These are phyloP conservation scores for Pogonocichla stellata DNA, from an alignment of 2,113 vertebrate genomes.

Conservation along the genomic window DNA sequence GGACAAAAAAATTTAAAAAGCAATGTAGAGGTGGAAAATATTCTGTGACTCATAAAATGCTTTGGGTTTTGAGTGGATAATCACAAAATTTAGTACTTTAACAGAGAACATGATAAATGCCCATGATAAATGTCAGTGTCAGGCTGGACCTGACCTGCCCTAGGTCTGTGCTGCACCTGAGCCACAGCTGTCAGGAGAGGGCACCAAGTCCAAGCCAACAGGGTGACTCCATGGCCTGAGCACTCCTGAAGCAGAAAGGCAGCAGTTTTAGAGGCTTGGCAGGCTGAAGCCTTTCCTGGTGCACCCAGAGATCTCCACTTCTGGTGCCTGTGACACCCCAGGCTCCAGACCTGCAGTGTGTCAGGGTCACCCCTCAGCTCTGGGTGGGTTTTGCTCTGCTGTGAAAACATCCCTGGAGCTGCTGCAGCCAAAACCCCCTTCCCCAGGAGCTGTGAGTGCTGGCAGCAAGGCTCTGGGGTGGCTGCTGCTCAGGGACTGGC, in stretches of 20 bases:
- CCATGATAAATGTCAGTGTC: rapidly evolving
- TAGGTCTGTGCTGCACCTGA: background rate
- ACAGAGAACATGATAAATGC: background rate
- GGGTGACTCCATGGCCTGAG: background rate
- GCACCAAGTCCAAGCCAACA: background rate
- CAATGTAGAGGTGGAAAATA: background rate
- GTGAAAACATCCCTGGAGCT: background rate
- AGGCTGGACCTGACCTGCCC: background rate
- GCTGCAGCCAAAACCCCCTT: background rate
- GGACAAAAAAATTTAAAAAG: background rate
- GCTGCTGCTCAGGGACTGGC: background rate
- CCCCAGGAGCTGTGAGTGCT: background rate
- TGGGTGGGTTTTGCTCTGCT: background rate
- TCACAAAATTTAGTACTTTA: background rate
- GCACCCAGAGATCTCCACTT: background rate
- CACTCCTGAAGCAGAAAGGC: background rate
- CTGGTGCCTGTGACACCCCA: background rate
- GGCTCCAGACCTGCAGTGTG: background rate
- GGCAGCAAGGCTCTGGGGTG: background rate
- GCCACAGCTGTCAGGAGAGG: background rate
- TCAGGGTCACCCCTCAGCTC: background rate
- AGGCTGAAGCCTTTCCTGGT: background rate
- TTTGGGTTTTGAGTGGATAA: background rate
- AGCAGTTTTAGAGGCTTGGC: background rate
- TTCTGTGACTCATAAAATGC: background rate